These are phyloP conservation scores for Enteromius paludinosus DNA, from an alignment of 2,797 vertebrate genomes.

Conservation along the genomic window DNA sequence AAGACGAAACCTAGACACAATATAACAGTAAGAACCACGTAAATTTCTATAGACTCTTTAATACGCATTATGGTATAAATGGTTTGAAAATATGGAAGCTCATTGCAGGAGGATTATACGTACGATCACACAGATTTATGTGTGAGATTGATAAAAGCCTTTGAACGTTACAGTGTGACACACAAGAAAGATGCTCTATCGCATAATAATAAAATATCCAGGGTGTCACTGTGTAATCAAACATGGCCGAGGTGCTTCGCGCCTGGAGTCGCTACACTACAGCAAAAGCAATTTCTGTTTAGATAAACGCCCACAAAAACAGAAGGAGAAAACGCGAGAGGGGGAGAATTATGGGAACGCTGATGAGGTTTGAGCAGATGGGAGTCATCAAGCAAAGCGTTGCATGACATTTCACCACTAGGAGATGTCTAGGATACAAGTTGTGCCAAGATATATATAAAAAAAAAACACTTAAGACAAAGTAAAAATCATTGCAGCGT, in stretches of 20 bases:
- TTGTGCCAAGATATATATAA: not conserved
- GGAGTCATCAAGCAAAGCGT: slow-evolving; percentile 64
- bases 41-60: not conserved
- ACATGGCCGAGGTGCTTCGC: not conserved
- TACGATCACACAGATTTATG: not conserved
- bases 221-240: slow-evolving; percentile 3
- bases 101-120: not conserved
- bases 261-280: not conserved
- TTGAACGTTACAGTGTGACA: not conserved
- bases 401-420: slow-evolving; percentile 67
- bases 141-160: slow-evolving; percentile 19
- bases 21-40: not conserved
- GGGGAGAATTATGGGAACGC: slow-evolving; percentile 66
- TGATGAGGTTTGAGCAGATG: slow-evolving; percentile 75
- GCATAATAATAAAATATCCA: slow-evolving; percentile 3
- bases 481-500: not conserved
- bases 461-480: not conserved
- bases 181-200: not conserved
- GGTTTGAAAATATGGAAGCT: slow-evolving; percentile 2
- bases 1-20: not conserved
- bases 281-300: slow-evolving; percentile 28
- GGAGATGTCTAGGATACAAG: slow-evolving; percentile 39
- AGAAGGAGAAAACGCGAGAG: slow-evolving; percentile 19
- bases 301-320: slow-evolving; percentile 32
- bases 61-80: not conserved